phyloP scores from a whole-genome alignment of 2,797 vertebrate species.

The Tolypeutes matacus region DNA sequence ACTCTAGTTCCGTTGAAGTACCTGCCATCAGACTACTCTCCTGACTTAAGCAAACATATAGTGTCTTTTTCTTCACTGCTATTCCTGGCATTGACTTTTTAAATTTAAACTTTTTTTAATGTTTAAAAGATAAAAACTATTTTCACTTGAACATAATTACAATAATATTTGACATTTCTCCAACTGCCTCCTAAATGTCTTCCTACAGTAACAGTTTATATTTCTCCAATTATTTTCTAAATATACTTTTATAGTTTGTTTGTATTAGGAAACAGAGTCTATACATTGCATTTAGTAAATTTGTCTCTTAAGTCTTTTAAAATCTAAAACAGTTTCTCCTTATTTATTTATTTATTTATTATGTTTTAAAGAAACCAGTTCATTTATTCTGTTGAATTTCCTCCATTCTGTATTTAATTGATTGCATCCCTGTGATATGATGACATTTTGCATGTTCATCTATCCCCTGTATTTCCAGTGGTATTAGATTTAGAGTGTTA shows the following conservation, averaged over 20 bases:
- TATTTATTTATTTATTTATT: background rate
- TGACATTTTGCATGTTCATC: background rate
- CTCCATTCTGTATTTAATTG: background rate
- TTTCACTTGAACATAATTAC: slow-evolving; percentile 40
- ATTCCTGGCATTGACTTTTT: background rate
- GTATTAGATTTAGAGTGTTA: background rate
- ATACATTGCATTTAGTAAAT: background rate
- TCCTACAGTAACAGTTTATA: background rate
- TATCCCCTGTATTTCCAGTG: background rate
- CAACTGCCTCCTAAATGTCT: slow-evolving; percentile 6
- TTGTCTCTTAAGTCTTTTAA: background rate
- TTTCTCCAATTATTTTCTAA: slow-evolving; percentile 35
- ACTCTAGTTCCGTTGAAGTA: background rate
- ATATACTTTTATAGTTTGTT: background rate
- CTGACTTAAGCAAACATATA: background rate
- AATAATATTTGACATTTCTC: slow-evolving; percentile 35
- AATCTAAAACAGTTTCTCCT: slow-evolving; percentile 4
- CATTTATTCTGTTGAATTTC: background rate
- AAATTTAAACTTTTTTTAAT: background rate
- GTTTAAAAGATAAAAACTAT: slow-evolving; percentile 8
- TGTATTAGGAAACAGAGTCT: slow-evolving; percentile 7
- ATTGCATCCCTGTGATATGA: background rate
- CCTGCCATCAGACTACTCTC: background rate
- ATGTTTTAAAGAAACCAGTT: background rate
- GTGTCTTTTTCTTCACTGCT: slow-evolving; percentile 1